These are phyloP conservation scores for Cavia aperea DNA, from an alignment of 2,113 vertebrate species.

Conservation along the genomic window DNA sequence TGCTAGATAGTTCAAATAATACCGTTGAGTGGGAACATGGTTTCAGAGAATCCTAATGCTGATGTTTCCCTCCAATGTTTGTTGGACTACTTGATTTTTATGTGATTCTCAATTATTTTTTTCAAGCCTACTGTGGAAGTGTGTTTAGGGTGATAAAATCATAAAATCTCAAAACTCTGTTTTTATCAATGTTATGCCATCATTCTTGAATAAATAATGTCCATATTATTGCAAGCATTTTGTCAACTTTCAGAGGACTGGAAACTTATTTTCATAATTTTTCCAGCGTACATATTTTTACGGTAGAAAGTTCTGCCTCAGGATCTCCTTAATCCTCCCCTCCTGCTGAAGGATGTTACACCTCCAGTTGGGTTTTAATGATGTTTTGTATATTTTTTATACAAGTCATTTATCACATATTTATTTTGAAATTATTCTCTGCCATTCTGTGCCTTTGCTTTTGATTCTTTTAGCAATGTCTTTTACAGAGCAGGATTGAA, in stretches of 20 bases:
- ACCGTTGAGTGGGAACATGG: background rate
- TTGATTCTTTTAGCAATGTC: background rate
- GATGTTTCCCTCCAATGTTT: background rate
- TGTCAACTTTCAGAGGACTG: background rate
- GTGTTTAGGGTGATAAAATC: background rate
- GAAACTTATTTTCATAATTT: background rate
- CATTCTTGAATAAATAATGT: background rate
- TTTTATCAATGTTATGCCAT: background rate
- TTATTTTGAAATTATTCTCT: background rate
- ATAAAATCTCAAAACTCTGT: background rate
- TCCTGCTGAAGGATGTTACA: background rate
- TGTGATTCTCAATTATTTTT: background rate
- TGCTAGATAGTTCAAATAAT: background rate
- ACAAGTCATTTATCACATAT: background rate
- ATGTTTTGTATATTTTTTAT: background rate
- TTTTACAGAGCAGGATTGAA: background rate
- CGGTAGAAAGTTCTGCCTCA: background rate
- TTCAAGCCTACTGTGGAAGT: background rate
- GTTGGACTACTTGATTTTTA: background rate
- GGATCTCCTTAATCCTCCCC: background rate
- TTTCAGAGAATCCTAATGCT: background rate
- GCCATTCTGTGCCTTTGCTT: background rate
- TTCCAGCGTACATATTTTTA: background rate
- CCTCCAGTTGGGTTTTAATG: background rate
- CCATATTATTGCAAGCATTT: background rate